Base-by-base conservation (phyloP, 2,888 invertebrate species). In the Tenthredo mesomela region DNA sequence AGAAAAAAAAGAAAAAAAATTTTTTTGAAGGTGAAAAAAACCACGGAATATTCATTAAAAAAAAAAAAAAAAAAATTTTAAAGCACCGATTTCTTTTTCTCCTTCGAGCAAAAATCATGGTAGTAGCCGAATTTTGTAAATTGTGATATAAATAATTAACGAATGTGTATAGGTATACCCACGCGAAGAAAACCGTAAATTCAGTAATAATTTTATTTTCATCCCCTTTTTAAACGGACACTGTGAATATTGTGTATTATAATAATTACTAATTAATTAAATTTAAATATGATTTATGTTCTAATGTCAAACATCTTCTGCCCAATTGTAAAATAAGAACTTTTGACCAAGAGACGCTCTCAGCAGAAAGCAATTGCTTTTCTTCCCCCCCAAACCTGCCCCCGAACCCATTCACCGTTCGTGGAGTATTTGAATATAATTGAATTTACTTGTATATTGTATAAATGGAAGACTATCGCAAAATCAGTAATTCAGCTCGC, bases 231-330 rank as follows among this genome's bases (percentile, higher is more conserved):
- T 92, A 92, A 89, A 92, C 90, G 89, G 90, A 91, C 90, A 91
- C 91, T 93, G 93, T 93, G 93, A 93, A 93, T 93, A 93, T 93
- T 91, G 90, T 93, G 92, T 93, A 93, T 93, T 92, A 93, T 93
- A 93, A 91, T 92, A 91, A 93, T 91, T 92, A 92, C 90, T 91
- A 91, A 92, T 92, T 92, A 91, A 92, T 92, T 92, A 92, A 92
- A 92, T 92, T 92, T 90, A 91, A 90, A 88, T 90, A 91, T 90
- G 92, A 91, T 91, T 92, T 92, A 90, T 90, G 90, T 91, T 92
- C 91, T 90, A 90, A 90, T 89, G 90, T 90, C 91, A 86, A 67
- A 80, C 54, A 70, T 70, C 65, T 33, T 50, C 77, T 77, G 47
- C 71, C 84, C 84, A 86, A 84, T 89, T 90, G 90, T 90, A 90